Conservation (phyloP, 2,797 vertebrate species). For the Cephalopachus bancanus region DNA sequence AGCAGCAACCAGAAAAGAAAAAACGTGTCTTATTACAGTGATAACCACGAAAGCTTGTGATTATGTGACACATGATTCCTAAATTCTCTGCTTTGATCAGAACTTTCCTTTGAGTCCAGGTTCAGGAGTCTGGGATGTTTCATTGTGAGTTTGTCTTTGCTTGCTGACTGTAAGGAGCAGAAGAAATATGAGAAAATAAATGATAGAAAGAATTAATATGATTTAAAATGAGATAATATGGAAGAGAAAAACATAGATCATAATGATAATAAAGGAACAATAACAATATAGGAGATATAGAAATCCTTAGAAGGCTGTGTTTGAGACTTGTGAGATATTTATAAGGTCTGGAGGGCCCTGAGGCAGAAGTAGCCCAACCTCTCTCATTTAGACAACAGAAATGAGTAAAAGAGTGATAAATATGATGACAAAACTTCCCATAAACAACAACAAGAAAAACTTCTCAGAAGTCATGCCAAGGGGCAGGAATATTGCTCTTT, state of each 20-base stretch:
- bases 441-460: background rate
- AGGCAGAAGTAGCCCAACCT: too few relatives aligned
- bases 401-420: background rate
- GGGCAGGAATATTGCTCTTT: rapidly evolving
- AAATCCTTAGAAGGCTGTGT: background rate
- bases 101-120: background rate
- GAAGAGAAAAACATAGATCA: background rate
- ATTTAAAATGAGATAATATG: background rate
- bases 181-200: background rate
- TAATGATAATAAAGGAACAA: background rate
- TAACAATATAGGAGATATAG: rapidly evolving
- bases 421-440: background rate
- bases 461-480: background rate
- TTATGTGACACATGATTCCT: background rate
- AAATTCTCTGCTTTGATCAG: background rate
- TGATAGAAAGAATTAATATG: background rate
- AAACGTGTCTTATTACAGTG: background rate
- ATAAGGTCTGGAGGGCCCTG: background rate
- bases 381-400: background rate
- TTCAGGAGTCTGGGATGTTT: background rate
- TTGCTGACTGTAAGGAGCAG: background rate
- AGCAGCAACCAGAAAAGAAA: background rate
- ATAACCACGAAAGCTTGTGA: too few relatives aligned
- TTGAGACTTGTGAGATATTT: background rate
- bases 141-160: background rate